These are phyloP conservation scores for Anadara kagoshimensis DNA, from an alignment of 1,140 invertebrate genomes.

Conservation along the genomic window DNA sequence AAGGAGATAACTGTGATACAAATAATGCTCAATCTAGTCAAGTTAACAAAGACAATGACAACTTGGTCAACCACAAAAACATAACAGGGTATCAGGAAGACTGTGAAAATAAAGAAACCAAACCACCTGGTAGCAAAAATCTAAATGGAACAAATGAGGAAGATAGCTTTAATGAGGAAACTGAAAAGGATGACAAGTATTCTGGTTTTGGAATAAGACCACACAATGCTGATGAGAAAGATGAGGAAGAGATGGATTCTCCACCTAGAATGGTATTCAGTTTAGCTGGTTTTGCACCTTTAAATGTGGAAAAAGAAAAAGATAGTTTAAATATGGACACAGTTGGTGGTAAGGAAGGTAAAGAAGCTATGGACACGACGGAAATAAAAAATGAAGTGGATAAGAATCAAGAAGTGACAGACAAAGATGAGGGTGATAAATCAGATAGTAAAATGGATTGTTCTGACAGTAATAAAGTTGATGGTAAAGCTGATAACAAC, in stretches of 20 bases:
- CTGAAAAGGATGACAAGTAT: slow-evolving; percentile 11
- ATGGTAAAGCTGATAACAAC: neutral
- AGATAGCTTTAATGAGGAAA: slow-evolving; percentile 14
- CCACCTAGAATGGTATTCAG: neutral
- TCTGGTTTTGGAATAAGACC: slow-evolving; percentile 8
- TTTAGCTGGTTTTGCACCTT: neutral
- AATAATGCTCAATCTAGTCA: too few species aligned
- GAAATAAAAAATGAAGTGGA: slow-evolving; percentile 59
- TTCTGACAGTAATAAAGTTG: slow-evolving; percentile 16
- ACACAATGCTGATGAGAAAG: slow-evolving; percentile 4
- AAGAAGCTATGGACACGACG: slow-evolving; percentile 2
- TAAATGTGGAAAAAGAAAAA: slow-evolving; percentile 4
- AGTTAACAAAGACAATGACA: too few species aligned
- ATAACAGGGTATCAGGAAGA: too few species aligned
- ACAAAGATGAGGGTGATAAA: slow-evolving; percentile 58
- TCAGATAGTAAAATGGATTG: slow-evolving; percentile 69
- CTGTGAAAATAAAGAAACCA: too few species aligned
- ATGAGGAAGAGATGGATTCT: slow-evolving; percentile 1
- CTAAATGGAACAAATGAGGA: neutral
- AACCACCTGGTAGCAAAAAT: neutral
- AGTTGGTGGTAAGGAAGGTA: slow-evolving; percentile 15
- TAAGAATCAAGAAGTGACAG: slow-evolving; percentile 59
- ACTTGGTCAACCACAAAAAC: too few species aligned
- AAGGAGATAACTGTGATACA: too few species aligned
- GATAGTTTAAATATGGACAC: slow-evolving; percentile 9